Conservation (phyloP, 2,888 invertebrate genomes). For the Abrostola triplasia region DNA sequence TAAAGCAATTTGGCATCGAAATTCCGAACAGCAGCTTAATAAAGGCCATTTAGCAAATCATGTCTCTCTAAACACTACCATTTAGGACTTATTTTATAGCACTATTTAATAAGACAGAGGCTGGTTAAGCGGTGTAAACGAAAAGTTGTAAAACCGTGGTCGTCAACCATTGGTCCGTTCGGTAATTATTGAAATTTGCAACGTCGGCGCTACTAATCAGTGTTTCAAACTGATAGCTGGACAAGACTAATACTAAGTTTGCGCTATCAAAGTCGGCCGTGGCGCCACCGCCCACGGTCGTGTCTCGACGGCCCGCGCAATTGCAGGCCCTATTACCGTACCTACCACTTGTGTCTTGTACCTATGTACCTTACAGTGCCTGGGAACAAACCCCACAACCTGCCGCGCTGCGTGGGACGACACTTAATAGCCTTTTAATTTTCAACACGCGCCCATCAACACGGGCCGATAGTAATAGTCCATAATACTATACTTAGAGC, state of each 20-base stretch:
- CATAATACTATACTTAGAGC: conserved; percentile 68
- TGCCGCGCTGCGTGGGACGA: conserved; percentile 78
- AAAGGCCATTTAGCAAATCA: conserved; percentile 47
- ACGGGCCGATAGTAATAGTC: conserved; percentile 69
- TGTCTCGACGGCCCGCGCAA: conserved; percentile 64
- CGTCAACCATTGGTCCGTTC: conserved; percentile 55
- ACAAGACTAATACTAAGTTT: conserved; percentile 66
- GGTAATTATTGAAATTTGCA: conserved; percentile 76
- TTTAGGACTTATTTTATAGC: conserved; percentile 44
- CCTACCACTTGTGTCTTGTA: conserved; percentile 63
- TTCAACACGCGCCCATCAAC: conserved; percentile 78
- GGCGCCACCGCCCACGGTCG: conserved; percentile 72
- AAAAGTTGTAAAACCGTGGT: conserved; percentile 37
- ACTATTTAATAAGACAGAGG: conserved; percentile 42
- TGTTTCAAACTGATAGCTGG: conserved; percentile 70
- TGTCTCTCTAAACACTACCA: conserved; percentile 40
- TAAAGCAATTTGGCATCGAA: conserved; percentile 39
- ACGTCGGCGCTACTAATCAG: conserved; percentile 74
- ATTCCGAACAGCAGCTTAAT: conserved; percentile 38
- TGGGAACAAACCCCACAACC: conserved; percentile 72
- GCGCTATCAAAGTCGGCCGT: conserved; percentile 60
- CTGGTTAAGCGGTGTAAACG: conserved; percentile 23
- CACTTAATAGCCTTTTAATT: conserved; percentile 85
- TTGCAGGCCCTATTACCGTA: conserved; percentile 66
- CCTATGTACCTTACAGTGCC: conserved; percentile 64